phyloP scores from a whole-genome alignment of 2,888 invertebrate species.

The Frankliniella fusca region DNA sequence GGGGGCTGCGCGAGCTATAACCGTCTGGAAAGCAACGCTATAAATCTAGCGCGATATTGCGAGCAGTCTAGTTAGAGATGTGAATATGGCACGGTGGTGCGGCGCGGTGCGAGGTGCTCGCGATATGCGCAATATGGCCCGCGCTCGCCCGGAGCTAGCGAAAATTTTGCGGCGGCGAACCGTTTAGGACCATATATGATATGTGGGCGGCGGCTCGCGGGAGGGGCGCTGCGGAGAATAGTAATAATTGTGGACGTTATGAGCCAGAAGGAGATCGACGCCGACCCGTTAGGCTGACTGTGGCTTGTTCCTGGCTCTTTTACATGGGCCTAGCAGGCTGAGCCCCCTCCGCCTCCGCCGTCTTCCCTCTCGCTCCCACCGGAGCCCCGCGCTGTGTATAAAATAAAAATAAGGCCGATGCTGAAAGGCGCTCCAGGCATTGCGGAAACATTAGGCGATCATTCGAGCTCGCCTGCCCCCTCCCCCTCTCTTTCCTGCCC shows the following conservation, averaged over 20 bases:
- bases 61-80: constrained; percentile 26
- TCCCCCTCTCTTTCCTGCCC: no score
- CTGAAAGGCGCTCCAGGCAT: neutral
- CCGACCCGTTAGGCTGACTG: no score
- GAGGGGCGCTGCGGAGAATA: no score
- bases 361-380: neutral
- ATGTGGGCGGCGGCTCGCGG: neutral
- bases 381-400: neutral
- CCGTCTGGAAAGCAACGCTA: constrained; percentile 25
- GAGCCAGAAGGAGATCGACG: no score
- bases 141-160: neutral
- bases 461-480: neutral
- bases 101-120: neutral
- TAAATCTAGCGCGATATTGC: constrained; percentile 23
- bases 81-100: neutral
- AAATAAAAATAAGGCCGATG: neutral
- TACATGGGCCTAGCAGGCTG: neutral
- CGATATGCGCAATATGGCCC: neutral
- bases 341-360: neutral
- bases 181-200: neutral
- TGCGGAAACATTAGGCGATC: constrained; percentile 1
- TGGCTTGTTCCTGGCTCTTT: neutral
- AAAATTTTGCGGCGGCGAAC: neutral
- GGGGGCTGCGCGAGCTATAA: constrained; percentile 18
- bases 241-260: no score